Conservation (phyloP, 2,888 invertebrate genomes). For the Crioceris asparagi region DNA sequence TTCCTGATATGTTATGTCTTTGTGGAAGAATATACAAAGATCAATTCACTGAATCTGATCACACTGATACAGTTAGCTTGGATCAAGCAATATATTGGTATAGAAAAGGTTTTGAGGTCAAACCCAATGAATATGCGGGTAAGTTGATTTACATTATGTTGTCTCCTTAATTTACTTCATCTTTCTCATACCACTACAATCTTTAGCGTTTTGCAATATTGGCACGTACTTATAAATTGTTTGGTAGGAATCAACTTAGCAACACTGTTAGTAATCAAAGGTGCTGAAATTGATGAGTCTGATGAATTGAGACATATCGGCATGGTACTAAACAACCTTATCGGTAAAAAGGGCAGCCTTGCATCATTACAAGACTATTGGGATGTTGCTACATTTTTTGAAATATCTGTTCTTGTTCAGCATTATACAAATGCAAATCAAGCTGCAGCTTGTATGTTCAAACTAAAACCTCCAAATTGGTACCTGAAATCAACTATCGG, state of each 20-base stretch:
- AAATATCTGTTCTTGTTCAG: conserved; percentile 93
- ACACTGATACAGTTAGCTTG: conserved; percentile 77
- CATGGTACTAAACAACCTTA: conserved; percentile 90
- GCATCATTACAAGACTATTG: conserved; percentile 92
- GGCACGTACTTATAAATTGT: too few relatives aligned
- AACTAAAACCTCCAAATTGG: conserved; percentile 83
- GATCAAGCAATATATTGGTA: conserved; percentile 95
- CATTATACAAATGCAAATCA: conserved; percentile 95
- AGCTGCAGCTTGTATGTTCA: conserved; percentile 79
- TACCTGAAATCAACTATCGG: conserved; percentile 71
- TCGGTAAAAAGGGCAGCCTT: conserved; percentile 94
- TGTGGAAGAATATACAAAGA: conserved; percentile 97
- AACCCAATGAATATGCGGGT: conserved; percentile 96
- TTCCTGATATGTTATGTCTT: conserved; percentile 94
- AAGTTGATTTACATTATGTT: conserved; percentile 2
- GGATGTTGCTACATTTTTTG: conserved; percentile 98
- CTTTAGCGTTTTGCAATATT: too few relatives aligned
- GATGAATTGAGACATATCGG: conserved; percentile 87
- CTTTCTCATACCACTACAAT: too few relatives aligned
- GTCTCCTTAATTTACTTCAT: neutral
- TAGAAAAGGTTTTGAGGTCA: conserved; percentile 92
- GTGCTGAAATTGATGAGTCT: conserved; percentile 87
- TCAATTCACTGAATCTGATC: conserved; percentile 93
- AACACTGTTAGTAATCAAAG: conserved; percentile 90
- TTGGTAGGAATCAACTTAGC: conserved; percentile 80